Percentiles rank a stretch among this genome's conserved stretches.
phyloP scores from a whole-genome alignment of 2,113 vertebrate species.

The Percina caprodes region DNA sequence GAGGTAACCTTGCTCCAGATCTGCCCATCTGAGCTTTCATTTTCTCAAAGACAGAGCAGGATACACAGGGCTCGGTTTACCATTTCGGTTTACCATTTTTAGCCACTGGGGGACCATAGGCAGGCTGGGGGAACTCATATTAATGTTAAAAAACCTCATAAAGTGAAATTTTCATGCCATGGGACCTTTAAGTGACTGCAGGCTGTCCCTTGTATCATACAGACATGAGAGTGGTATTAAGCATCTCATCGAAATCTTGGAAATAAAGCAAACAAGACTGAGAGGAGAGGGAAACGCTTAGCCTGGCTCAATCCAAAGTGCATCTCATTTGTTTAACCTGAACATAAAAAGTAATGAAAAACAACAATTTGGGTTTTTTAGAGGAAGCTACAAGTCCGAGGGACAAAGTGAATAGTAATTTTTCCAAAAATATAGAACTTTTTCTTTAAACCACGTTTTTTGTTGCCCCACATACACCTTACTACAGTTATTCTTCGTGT shows the following conservation, averaged over 20 bases:
- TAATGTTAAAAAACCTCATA: too few species aligned
- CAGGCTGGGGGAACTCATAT: too few species aligned
- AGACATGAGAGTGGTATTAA: not conserved
- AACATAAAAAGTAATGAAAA: not conserved
- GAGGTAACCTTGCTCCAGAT: too few species aligned
- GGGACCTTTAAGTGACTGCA: too few species aligned
- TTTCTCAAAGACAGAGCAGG: too few species aligned
- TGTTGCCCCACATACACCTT: too few species aligned
- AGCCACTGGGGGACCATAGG: too few species aligned
- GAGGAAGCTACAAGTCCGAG: not conserved
- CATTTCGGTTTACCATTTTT: too few species aligned
- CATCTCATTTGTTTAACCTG: not conserved
- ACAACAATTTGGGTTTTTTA: not conserved
- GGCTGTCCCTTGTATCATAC: not conserved
- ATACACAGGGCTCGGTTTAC: too few species aligned
- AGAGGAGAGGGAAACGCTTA: not conserved
- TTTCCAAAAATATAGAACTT: not conserved
- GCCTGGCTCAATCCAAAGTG: not conserved
- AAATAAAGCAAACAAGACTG: not conserved
- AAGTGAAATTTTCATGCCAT: too few species aligned
- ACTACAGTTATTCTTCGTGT: not conserved
- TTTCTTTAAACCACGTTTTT: not conserved
- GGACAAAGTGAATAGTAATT: not conserved
- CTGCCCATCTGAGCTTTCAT: too few species aligned
- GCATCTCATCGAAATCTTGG: not conserved